Evolutionary conservation across 2,113 vertebrate genomes (phyloP), one percentile per base, ranked within the genome.

Genomic region (Rhombomys opimus): DNA sequence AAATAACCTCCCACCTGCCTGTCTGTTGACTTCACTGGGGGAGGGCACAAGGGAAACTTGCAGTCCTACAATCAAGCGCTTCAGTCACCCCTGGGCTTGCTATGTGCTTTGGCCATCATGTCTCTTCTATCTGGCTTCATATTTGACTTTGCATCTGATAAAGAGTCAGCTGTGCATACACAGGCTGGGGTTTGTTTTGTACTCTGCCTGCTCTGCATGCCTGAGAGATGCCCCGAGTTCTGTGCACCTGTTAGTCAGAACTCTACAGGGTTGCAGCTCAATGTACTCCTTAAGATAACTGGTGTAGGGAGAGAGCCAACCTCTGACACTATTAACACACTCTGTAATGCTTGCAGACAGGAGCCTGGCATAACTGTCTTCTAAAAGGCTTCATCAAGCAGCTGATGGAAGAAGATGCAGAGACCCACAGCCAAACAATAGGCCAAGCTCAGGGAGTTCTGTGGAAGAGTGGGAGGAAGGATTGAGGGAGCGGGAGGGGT

Each of bases 81-180:
- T 96, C 22, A 80, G 0, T 75, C 18, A 9, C n/a, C 17, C 61
- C 68, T 80, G 85, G 27, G 65, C 52, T 94, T 90, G 32, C 50
- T 91, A 0, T 92, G 81, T 38, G 59, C 80, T 81, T 91, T 95
- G 82, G 81, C 52, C 87, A 76, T 27, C 70, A 22, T 59, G 50
- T 12, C 80, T 85, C 2, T 89, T 17, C 38, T 77, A 90, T 88
- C 68, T 95, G 90, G 18, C 32, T 80, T 92, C 75, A 84, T 76
- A 52, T 90, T 88, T 95, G 65, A 86, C 72, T 90, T 93, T 95
- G 76, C 25, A 94, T 96, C 65, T 87, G 52, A 86, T 90, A 11
- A 92, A 88, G 65, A 61, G 85, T 67, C 75, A 61, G 46, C 63
- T 81, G 50, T 91, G 22, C 50, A 85, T 14, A 65, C 50, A 14